Base-by-base conservation (phyloP, 2,797 vertebrate species). In the Sebastes paucispinis region DNA sequence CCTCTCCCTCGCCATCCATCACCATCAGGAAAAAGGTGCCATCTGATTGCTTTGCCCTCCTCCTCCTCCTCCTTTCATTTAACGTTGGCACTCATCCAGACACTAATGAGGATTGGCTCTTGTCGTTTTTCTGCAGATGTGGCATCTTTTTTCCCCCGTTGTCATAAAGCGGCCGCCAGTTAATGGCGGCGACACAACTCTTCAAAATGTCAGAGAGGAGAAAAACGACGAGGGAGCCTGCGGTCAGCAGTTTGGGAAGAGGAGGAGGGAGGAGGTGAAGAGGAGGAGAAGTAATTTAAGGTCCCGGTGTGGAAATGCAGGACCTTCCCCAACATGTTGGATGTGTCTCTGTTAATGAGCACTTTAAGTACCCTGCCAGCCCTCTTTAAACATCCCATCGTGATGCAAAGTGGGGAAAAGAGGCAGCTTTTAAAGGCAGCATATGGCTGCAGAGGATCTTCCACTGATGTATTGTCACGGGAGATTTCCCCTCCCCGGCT, bases 311-410 rank as follows among this genome's bases (percentile, higher is more conserved):
- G 86, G 81, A 75, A 34, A 66, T 18, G 29, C 77, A 73, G 86
- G 90, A 88, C 81, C 75, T 85, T 85, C 81, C 25, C 58, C 79
- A 91, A 85, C 90, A 93, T 86, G 89, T 79, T 89, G 91, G 88
- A 93, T 70, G 85, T 62, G 88, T 70, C 86, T 85, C 81, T 39
- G 83, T 91, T 95, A 94, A 95, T 82, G 91, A 95, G 92, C 81
- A 79, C 80, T 86, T 83, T 83, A 65, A 86, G 88, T 64, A 52
- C 75, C 77, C 87, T 79, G 81, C 84, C 84, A 88, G 88, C 75
- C 84, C 87, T 76, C 87, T 92, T 91, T 93, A 93, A 93, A 90
- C 88, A 64, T 64, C 79, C 72, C 86, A 65, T 65, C 83, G 74
- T 74, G 87, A 89, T 77, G 87, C 89, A 92, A 90, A 92, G 81